phyloP scores from a whole-genome alignment of 2,888 invertebrate genomes.

The Argynnis bischoffii region DNA sequence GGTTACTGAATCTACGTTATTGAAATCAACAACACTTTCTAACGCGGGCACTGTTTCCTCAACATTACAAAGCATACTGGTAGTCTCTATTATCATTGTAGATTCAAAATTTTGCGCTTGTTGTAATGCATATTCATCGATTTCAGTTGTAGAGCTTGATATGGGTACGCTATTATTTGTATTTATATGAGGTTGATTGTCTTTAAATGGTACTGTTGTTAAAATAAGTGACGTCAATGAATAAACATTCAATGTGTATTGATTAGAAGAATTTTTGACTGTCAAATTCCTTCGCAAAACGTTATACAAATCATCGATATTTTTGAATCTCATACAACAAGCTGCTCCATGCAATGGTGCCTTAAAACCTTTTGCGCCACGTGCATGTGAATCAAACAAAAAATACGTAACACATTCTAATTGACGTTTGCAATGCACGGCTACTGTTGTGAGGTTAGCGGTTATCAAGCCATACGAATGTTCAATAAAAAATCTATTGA shows the following conservation, averaged over 20 bases:
- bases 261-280: background rate
- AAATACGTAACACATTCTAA: conserved; percentile 10
- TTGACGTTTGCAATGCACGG: conserved; percentile 26
- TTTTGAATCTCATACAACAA: conserved; percentile 15
- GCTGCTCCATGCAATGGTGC: conserved; percentile 30
- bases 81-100: too few species aligned
- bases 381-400: conserved; percentile 33
- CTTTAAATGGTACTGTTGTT: too few species aligned
- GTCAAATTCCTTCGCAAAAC: background rate
- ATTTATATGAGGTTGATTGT: too few species aligned
- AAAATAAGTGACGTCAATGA: background rate
- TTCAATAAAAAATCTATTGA: conserved; percentile 28
- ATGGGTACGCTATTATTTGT: too few species aligned
- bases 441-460: conserved; percentile 30
- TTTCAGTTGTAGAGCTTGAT: too few species aligned
- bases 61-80: too few species aligned
- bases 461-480: conserved; percentile 18
- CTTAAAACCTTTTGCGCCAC: conserved; percentile 30
- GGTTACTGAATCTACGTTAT: too few species aligned
- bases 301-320: background rate
- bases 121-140: too few species aligned
- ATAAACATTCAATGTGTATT: too few species aligned
- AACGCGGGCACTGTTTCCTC: too few species aligned
- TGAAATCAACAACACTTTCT: too few species aligned
- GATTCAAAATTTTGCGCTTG: too few species aligned